Conservation (phyloP, 92 coral and sea anemone genomes). For the Zoanthus sociatus region DNA sequence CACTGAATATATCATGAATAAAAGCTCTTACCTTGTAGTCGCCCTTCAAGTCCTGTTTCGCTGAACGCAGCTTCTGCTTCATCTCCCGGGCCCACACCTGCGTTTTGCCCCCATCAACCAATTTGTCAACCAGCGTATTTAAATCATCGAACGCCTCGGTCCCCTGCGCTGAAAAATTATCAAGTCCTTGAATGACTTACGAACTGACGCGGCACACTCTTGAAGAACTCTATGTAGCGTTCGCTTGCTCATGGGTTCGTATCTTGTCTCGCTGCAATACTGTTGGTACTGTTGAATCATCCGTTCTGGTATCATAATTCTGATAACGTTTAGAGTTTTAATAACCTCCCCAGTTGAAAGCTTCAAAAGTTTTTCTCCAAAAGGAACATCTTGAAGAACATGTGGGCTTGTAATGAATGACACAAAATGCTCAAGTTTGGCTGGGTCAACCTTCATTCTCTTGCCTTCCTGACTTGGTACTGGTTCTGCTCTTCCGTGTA, state of each 20-base stretch:
- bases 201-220: slow-evolving; percentile 55
- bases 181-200: slow-evolving; percentile 66
- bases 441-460: slow-evolving; percentile 4
- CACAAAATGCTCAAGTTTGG: slow-evolving; percentile 62
- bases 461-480: background rate
- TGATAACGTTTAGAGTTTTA: slow-evolving; percentile 60
- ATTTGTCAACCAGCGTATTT: background rate
- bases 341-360: slow-evolving; percentile 61
- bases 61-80: slow-evolving; percentile 39
- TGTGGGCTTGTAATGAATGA: slow-evolving; percentile 67
- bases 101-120: background rate
- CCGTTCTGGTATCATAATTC: slow-evolving; percentile 58
- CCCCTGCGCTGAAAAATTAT: slow-evolving; percentile 65
- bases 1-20: slow-evolving; percentile 1
- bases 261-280: slow-evolving; percentile 49
- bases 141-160: slow-evolving; percentile 61
- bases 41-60: slow-evolving; percentile 56
- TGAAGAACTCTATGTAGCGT: slow-evolving; percentile 51
- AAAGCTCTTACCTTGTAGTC: background rate
- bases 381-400: slow-evolving; percentile 63
- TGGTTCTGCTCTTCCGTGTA: slow-evolving; percentile 15
- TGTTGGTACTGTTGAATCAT: slow-evolving; percentile 56
- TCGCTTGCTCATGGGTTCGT: slow-evolving; percentile 48
- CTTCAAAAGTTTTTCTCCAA: slow-evolving; percentile 57
- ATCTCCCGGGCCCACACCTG: slow-evolving; percentile 29